These are phyloP conservation scores for Gavialis gangeticus DNA, from an alignment of 2,113 vertebrate species.

Conservation along the genomic window DNA sequence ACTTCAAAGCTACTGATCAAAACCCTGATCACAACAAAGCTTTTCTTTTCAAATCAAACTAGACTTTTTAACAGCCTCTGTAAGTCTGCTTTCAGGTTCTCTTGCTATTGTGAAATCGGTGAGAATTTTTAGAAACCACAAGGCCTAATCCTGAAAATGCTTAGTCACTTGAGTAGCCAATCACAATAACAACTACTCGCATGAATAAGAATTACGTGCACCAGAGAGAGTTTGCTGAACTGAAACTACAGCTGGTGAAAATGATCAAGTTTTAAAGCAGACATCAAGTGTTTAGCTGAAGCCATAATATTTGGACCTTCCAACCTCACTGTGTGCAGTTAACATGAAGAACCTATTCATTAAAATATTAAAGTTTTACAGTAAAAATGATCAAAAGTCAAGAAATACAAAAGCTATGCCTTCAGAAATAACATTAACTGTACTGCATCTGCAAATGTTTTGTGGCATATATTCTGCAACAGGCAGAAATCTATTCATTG, in stretches of 20 bases:
- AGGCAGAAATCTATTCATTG: neutral
- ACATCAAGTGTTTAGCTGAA: neutral
- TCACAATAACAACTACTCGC: neutral
- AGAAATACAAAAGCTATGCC: neutral
- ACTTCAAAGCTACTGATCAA: neutral
- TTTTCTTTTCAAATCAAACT: neutral
- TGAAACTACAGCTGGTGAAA: fast-evolving
- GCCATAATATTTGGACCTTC: neutral
- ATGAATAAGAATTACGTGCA: neutral
- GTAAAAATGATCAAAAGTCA: neutral
- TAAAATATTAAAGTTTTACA: neutral
- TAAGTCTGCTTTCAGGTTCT: neutral
- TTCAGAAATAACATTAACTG: neutral
- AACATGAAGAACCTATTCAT: neutral
- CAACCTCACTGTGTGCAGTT: neutral
- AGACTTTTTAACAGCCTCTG: neutral
- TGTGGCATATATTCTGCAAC: neutral
- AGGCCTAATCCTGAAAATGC: neutral
- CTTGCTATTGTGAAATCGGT: neutral
- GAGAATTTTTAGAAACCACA: neutral
- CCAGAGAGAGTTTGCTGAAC: neutral
- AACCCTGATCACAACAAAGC: neutral
- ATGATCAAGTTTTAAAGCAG: neutral
- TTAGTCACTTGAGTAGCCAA: fast-evolving
- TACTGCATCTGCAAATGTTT: neutral